Conservation (phyloP, 2,888 invertebrate genomes). For the Miltochrista miniata region DNA sequence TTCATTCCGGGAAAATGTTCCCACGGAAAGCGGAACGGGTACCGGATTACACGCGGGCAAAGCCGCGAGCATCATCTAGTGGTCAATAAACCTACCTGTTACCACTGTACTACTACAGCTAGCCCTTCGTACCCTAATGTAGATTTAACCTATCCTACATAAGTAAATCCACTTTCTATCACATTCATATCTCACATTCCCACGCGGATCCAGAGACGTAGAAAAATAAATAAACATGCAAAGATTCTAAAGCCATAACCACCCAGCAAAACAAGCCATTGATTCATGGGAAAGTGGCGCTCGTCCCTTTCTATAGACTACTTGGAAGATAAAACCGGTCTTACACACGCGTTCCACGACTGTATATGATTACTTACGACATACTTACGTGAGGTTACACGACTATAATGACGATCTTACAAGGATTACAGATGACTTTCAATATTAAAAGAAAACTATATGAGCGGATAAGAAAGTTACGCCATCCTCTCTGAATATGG, state of each 20-base stretch:
- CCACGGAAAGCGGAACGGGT: too few relatives aligned
- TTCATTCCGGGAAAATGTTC: too few relatives aligned
- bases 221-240: slow-evolving; percentile 15
- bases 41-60: too few relatives aligned
- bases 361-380: not conserved
- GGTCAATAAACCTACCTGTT: too few relatives aligned
- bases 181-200: slow-evolving; percentile 26
- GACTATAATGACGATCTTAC: not conserved
- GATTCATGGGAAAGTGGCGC: slow-evolving; percentile 66
- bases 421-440: not conserved
- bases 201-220: slow-evolving; percentile 16
- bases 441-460: not conserved
- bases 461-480: not conserved
- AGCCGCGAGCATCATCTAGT: too few relatives aligned
- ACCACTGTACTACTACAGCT: too few relatives aligned
- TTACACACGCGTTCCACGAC: slow-evolving; percentile 10
- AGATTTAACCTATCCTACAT: too few relatives aligned
- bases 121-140: too few relatives aligned
- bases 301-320: slow-evolving; percentile 53
- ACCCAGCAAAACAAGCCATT: slow-evolving; percentile 51
- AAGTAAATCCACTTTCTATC: not conserved
- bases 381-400: not conserved
- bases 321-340: slow-evolving; percentile 44
- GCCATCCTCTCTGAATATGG: not conserved
- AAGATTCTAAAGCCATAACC: slow-evolving; percentile 27